phyloP scores from a whole-genome alignment of 2,797 vertebrate genomes.

The Astyanax mexicanus region DNA sequence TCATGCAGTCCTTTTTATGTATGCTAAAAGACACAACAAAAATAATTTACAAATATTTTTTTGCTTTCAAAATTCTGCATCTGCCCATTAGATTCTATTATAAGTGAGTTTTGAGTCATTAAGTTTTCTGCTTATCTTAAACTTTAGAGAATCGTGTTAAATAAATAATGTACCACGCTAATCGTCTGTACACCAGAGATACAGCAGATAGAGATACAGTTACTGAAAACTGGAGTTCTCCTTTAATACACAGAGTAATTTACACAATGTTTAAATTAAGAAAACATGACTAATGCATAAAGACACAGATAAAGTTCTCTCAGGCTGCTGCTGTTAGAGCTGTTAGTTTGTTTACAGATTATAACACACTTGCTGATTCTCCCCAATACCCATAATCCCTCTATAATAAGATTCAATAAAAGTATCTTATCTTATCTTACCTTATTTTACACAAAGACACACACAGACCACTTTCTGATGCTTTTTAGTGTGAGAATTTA shows the following conservation, averaged over 20 bases:
- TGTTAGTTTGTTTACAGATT: constrained; percentile 6
- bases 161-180: neutral
- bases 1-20: too few relatives aligned
- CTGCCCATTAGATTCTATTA: neutral
- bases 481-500: constrained; percentile 23
- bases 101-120: neutral
- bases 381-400: constrained; percentile 43
- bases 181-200: neutral
- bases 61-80: too few relatives aligned
- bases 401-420: too few relatives aligned
- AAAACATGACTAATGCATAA: too few relatives aligned
- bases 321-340: neutral
- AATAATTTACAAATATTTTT: too few relatives aligned
- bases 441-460: constrained; percentile 9
- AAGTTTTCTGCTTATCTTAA: neutral
- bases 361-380: neutral
- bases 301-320: neutral
- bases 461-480: neutral
- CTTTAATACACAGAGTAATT: neutral
- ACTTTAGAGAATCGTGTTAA: neutral
- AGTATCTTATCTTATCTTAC: too few relatives aligned
- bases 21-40: too few relatives aligned
- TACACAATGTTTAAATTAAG: too few relatives aligned
- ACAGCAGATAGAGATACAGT: neutral
- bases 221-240: neutral